A percentile compares a stretch with the other conserved stretches of the same genome.
phyloP scores from a whole-genome alignment of 2,113 vertebrate genomes.

The human (Homo sapiens) region GRCh38 chr4:19629501-19630000 shows the following conservation, averaged over 20 bases:
- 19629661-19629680: constrained; percentile 50
- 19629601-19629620: constrained; percentile 66
- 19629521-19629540: neutral
- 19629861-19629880: neutral
- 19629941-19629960: neutral
- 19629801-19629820: neutral
- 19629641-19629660: constrained; percentile 39
- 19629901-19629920: neutral
- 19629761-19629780: neutral
- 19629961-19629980: neutral
- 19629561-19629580: constrained; percentile 30
- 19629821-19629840: neutral
- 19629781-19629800: neutral
- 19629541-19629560: neutral
- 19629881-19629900: neutral
- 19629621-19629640: constrained; percentile 55
- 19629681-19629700: constrained; percentile 21
- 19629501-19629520: neutral
- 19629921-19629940: neutral
- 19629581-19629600: constrained; percentile 43
- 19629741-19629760: neutral
- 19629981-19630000: neutral
- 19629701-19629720: neutral
- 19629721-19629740: neutral
- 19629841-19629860: neutral